Evolutionary conservation across 2,113 vertebrate species (phyloP).

Genomic region (Peucedramus taeniatus): DNA sequence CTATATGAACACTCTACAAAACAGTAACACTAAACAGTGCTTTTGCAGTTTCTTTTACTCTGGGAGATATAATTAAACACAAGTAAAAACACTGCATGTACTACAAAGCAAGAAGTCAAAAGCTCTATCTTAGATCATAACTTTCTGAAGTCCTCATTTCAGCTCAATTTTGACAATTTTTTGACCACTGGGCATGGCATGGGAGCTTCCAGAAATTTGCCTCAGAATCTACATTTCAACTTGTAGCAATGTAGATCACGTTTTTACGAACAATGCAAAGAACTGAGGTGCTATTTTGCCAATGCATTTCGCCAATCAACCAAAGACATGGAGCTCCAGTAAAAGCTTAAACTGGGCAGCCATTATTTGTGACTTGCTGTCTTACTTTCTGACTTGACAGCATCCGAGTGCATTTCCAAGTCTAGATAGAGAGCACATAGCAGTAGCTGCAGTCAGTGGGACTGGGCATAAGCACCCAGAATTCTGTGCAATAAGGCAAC

Average conservation of each 20-base stretch:
- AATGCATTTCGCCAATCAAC: not conserved
- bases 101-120: not conserved
- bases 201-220: not conserved
- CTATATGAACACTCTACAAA: not conserved
- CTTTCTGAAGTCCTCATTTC: not conserved
- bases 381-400: not conserved
- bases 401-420: not conserved
- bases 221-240: not conserved
- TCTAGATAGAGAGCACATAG: not conserved
- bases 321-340: not conserved
- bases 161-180: not conserved
- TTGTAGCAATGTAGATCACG: fast-evolving
- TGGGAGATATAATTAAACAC: not conserved
- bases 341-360: not conserved
- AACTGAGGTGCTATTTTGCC: not conserved
- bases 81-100: not conserved
- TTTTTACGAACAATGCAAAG: not conserved
- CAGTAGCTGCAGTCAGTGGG: not conserved
- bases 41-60: not conserved
- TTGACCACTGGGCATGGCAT: not conserved
- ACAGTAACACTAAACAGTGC: not conserved
- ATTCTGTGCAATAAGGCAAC: not conserved
- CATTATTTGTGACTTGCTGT: not conserved
- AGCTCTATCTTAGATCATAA: not conserved
- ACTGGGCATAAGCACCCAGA: not conserved